A percentile compares a stretch with the other conserved stretches of the same genome.
Evolutionary conservation across 2,888 invertebrate genomes (phyloP).

Genomic region (Platycheirus albimanus): DNA sequence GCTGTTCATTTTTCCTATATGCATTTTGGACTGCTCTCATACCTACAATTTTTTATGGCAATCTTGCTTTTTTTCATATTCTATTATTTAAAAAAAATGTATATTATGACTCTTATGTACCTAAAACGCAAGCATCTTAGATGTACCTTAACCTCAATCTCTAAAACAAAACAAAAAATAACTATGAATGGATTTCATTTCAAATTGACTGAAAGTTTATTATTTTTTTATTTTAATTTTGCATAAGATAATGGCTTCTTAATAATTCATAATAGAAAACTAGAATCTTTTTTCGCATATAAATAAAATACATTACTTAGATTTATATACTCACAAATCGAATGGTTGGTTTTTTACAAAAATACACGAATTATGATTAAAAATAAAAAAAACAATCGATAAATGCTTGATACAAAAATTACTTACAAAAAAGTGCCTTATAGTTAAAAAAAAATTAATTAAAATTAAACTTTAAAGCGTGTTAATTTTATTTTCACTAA

Average conservation of each 20-base stretch:
- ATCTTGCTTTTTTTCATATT: not conserved
- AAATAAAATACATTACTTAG: not conserved
- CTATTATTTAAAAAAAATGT: too few relatives aligned
- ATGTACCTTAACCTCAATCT: not conserved
- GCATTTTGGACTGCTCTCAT: slow-evolving; percentile 63
- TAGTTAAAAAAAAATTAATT: slow-evolving; percentile 18
- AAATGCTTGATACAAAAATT: slow-evolving; percentile 42
- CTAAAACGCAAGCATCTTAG: slow-evolving; percentile 34
- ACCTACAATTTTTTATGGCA: not conserved
- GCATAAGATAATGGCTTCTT: slow-evolving; percentile 74
- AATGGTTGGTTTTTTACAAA: slow-evolving; percentile 41
- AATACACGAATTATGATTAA: slow-evolving; percentile 31
- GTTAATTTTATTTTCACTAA: slow-evolving; percentile 7
- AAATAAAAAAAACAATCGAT: slow-evolving; percentile 18
- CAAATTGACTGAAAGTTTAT: slow-evolving; percentile 37
- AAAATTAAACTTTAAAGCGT: slow-evolving; percentile 12
- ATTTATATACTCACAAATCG: slow-evolving; percentile 19
- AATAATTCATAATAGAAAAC: slow-evolving; percentile 46
- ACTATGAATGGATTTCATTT: slow-evolving; percentile 36
- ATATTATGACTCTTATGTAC: too few relatives aligned
- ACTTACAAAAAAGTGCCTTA: slow-evolving; percentile 69
- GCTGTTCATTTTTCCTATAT: slow-evolving; percentile 9
- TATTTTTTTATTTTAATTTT: slow-evolving; percentile 41
- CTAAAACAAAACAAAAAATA: slow-evolving; percentile 25
- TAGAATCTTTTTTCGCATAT: slow-evolving; percentile 22